phyloP scores from a whole-genome alignment of 1,140 invertebrate genomes.

The Augochlora pura region DNA sequence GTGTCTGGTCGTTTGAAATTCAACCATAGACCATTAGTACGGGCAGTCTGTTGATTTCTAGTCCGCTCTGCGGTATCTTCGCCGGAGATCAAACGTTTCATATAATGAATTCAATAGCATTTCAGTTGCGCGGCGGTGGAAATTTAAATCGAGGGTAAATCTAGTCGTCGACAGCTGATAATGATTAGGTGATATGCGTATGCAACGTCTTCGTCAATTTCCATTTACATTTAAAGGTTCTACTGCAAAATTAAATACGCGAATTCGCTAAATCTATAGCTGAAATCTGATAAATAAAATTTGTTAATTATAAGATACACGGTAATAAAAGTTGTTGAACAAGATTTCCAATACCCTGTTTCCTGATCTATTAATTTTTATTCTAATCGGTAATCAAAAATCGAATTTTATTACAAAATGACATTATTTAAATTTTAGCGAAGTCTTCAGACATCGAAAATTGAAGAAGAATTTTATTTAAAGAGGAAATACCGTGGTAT shows the following conservation, averaged over 20 bases:
- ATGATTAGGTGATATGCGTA: background rate
- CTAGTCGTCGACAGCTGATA: background rate
- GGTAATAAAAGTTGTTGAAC: background rate
- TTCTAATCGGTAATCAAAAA: no score
- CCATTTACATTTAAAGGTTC: background rate
- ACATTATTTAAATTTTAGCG: no score
- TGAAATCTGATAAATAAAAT: background rate
- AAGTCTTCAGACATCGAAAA: no score
- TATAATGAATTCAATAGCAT: slow-evolving; percentile 7
- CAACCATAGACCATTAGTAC: slow-evolving; percentile 9
- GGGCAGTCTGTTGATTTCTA: background rate
- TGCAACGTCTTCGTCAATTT: background rate
- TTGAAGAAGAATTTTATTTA: no score
- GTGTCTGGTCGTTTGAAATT: no score
- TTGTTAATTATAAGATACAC: background rate
- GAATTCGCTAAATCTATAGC: background rate
- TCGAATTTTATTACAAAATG: no score
- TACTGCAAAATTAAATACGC: background rate
- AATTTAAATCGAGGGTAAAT: slow-evolving; percentile 5
- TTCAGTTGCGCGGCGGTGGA: background rate
- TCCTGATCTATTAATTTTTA: no score
- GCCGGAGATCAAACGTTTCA: slow-evolving; percentile 15
- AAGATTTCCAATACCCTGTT: no score
- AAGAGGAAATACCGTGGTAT: no score
- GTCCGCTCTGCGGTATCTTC: slow-evolving; percentile 12